phyloP scores from a whole-genome alignment of 2,888 invertebrate species.

The Isotomurus palustris region DNA sequence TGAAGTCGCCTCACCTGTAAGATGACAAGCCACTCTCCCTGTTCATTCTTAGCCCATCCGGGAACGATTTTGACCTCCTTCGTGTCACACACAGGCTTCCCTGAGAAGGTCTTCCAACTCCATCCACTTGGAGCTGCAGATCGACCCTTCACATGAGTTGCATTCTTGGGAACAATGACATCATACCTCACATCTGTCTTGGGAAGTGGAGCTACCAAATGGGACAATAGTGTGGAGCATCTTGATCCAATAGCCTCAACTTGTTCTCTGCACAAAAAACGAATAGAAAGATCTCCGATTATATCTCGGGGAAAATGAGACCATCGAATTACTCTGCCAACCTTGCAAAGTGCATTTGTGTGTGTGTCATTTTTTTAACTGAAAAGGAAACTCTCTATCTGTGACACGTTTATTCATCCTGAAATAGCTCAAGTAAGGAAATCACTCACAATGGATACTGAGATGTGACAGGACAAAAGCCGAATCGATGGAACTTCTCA shows the following conservation, averaged over 20 bases:
- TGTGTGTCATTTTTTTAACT: no score
- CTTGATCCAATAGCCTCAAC: constrained; percentile 42
- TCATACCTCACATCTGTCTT: constrained; percentile 44
- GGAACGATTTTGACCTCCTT: constrained; percentile 44
- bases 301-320: no score
- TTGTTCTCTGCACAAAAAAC: constrained; percentile 23
- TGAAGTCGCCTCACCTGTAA: constrained; percentile 45
- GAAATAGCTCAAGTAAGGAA: background rate
- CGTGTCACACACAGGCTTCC: constrained; percentile 45
- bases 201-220: constrained; percentile 44
- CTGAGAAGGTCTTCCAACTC: constrained; percentile 42
- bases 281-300: no score
- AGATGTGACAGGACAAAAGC: constrained; percentile 44
- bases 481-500: constrained; percentile 43
- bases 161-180: constrained; percentile 21
- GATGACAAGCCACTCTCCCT: constrained; percentile 45
- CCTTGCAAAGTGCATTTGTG: no score
- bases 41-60: constrained; percentile 45
- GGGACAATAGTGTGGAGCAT: constrained; percentile 44
- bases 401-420: background rate
- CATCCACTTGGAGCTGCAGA: constrained; percentile 33
- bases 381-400: no score
- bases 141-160: constrained; percentile 24
- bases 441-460: constrained; percentile 43
- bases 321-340: no score